Evolutionary conservation across 2,888 invertebrate species (phyloP), one percentile per base, ranked within the genome.

Genomic region (Tenthredo scrophulariae): DNA sequence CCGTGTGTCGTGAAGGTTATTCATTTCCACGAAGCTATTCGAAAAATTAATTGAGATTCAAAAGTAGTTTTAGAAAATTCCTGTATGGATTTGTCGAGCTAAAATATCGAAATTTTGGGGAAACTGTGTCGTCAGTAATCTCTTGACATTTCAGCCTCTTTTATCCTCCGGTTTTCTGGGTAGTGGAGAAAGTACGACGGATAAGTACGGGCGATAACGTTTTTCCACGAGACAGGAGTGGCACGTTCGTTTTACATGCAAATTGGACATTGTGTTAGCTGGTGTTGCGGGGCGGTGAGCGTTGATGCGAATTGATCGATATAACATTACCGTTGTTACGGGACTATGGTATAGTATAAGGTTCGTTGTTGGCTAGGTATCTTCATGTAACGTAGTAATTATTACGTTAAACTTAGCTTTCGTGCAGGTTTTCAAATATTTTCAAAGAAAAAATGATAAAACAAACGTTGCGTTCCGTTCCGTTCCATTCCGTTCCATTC

Each of bases 171-270:
- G 50, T 13, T n/a, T 29, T 77, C 15, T 5, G 26, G 33, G 6
- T 3, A 33, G 10, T 5, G 3, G 50, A 54, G 40, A 50, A 50
- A 33, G 29, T 40, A 40, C 62, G 62, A 22, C 58, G 37, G 58
- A 62, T 62, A 62, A 62, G 26, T 37, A 37, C 9, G 46, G 22
- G 62, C 80, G 80, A 80, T 80, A 80, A 80, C 62, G 80, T 80
- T 80, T 80, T 80, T 80, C 58, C 62, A 0, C 40, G 72, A 62
- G 62, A 62, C 80, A 40, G 80, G 80, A 80, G 37, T 80, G 80
- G 80, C 80, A 80, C 62, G 80, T 80, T 80, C 80, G 80, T 62
- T 80, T 80, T 80, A 40, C 80, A 80, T 80, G 80, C 80, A 80
- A 80, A 80, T 80, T 80, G 80, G 62, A 80, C 80, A 80, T 13